These are phyloP conservation scores for Peromyscus nudipes DNA, from an alignment of 2,797 vertebrate species.

Conservation along the genomic window DNA sequence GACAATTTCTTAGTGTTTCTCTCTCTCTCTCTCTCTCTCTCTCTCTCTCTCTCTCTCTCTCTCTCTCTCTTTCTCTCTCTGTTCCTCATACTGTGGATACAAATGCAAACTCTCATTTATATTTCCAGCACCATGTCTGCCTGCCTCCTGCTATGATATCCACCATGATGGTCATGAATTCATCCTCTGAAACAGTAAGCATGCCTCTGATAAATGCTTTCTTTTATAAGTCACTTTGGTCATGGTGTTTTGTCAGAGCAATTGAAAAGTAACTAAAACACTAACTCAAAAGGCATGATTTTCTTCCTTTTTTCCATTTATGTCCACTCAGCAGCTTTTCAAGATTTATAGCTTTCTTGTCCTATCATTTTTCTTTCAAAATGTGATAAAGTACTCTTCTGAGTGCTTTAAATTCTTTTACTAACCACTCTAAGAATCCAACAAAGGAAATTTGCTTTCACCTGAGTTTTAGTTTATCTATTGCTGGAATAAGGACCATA, in stretches of 20 bases:
- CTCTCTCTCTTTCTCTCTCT: too few relatives aligned
- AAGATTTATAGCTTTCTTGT: not conserved
- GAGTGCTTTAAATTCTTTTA: not conserved
- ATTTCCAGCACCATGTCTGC: not conserved
- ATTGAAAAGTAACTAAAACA: not conserved
- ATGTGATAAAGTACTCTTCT: not conserved
- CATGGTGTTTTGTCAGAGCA: not conserved
- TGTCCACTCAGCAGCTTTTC: not conserved
- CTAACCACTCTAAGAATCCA: not conserved
- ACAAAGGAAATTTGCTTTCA: not conserved
- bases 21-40: too few relatives aligned
- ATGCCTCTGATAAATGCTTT: not conserved
- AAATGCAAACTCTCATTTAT: not conserved
- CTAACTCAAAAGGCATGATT: not conserved
- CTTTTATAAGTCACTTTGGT: not conserved
- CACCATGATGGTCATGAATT: too few relatives aligned
- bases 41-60: not conserved
- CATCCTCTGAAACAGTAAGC: not conserved
- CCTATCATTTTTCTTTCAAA: not conserved
- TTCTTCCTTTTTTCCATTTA: not conserved
- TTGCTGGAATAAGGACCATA: not conserved
- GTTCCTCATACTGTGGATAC: not conserved
- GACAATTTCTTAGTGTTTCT: not conserved
- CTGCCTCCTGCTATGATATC: not conserved
- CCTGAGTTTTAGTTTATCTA: not conserved